Evolutionary conservation across 1,140 invertebrate genomes (phyloP), one percentile per base, ranked within the genome.

Genomic region (Bombus turneri): DNA sequence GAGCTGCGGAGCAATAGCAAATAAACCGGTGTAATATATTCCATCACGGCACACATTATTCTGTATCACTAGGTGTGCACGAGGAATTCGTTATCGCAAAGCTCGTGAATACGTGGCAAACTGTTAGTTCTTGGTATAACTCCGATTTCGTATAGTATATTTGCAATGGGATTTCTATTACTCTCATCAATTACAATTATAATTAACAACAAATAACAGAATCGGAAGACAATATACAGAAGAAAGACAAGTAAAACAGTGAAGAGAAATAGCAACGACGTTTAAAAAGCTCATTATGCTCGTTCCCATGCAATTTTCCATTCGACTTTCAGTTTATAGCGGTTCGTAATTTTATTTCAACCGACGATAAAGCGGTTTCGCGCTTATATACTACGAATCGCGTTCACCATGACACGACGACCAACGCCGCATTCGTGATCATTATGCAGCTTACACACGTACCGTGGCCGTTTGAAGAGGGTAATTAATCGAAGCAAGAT

Each of bases 371-470:
- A 84, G 18, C 66, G 37, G 3, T 5, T 12, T 13, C 3, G 22
- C 53, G 9, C 66, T 53, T 41, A 22, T 43, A 79, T 62, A n/a
- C 31, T 37, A 22, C 18, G 53, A 47, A 37, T 72, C 25, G 47
- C 37, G n/a, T 31, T 39, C 37, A 22, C 37, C 37, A 8, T 39
- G 62, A 12, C 34, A 76, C 39, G 34, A 18, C 34, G 83, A 84
- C 31, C 31, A 80, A 79, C 75, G 53, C 2, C 78, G 47, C 18
- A 18, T 12, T 62, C 64, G 31, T 28, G 47, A 78, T 80, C 64
- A 85, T 85, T 85, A 85, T 72, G 83, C 76, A 53, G 66, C n/a
- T 72, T 85, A 37, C 68, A 62, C 39, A 25, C 25, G 66, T 39
- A 25, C 10, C 5, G 13, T 18, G 41, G 12, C 22, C 25, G 25